A percentile compares a stretch with the other conserved stretches of the same genome.
phyloP scores from a whole-genome alignment of 2,888 invertebrate species.

The Mimachlamys varia region DNA sequence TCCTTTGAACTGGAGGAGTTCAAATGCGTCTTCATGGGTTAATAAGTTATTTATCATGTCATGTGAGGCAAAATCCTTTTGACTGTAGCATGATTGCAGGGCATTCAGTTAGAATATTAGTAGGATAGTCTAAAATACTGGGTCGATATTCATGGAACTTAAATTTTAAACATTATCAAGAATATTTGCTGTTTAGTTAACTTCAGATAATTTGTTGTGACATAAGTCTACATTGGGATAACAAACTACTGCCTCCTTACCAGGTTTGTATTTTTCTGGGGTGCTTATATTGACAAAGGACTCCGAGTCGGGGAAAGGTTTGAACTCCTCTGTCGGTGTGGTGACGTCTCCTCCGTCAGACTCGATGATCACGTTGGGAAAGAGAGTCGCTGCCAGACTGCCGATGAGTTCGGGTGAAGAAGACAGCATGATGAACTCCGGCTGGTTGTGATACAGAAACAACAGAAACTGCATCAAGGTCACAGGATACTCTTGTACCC shows the following conservation, averaged over 20 bases:
- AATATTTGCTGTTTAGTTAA: too few relatives aligned
- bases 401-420: constrained; percentile 95
- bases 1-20: too few relatives aligned
- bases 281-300: constrained; percentile 75
- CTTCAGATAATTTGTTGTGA: too few relatives aligned
- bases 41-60: too few relatives aligned
- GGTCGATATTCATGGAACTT: too few relatives aligned
- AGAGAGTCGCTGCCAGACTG: constrained; percentile 92
- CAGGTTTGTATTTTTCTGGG: constrained; percentile 66
- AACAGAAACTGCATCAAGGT: constrained; percentile 90
- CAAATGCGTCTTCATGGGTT: too few relatives aligned
- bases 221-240: too few relatives aligned
- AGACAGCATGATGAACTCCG: constrained; percentile 95
- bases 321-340: constrained; percentile 81
- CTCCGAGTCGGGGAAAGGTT: constrained; percentile 79
- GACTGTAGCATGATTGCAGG: not conserved
- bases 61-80: not conserved
- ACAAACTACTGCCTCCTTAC: constrained; percentile 43
- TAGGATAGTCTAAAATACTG: too few relatives aligned
- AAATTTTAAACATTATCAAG: too few relatives aligned
- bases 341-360: constrained; percentile 78
- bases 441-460: constrained; percentile 96
- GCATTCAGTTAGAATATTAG: too few relatives aligned
- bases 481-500: constrained; percentile 81
- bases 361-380: constrained; percentile 83